Evolutionary conservation across 2,797 vertebrate species (phyloP).

Genomic region (Parambassis ranga): DNA sequence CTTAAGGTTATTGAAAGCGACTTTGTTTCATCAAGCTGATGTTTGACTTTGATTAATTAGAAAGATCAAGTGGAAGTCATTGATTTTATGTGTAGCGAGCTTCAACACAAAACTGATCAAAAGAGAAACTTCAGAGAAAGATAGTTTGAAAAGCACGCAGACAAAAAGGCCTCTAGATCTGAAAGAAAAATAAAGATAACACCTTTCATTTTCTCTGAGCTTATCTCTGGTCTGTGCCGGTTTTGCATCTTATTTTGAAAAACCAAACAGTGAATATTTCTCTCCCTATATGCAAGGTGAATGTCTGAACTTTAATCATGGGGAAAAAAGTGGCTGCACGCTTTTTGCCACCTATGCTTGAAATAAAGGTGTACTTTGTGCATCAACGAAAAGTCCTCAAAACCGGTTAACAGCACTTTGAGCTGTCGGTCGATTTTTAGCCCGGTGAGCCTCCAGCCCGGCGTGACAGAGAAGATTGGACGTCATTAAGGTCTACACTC

Average conservation of each 20-base stretch:
- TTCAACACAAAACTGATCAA: slow-evolving; percentile 41
- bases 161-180: slow-evolving; percentile 48
- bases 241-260: slow-evolving; percentile 20
- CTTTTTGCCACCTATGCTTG: slow-evolving; percentile 46
- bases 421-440: slow-evolving; percentile 74
- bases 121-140: slow-evolving; percentile 47
- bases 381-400: slow-evolving; percentile 63
- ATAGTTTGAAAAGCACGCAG: slow-evolving; percentile 37
- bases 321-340: slow-evolving; percentile 11
- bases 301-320: slow-evolving; percentile 35
- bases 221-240: slow-evolving; percentile 45
- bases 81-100: slow-evolving; percentile 36
- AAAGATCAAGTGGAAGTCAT: slow-evolving; percentile 43
- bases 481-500: slow-evolving; percentile 74
- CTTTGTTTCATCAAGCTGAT: slow-evolving; percentile 31
- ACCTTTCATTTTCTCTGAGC: slow-evolving; percentile 39
- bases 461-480: slow-evolving; percentile 81
- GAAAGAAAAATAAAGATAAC: slow-evolving; percentile 45
- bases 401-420: slow-evolving; percentile 74
- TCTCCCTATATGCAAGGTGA: slow-evolving; percentile 2
- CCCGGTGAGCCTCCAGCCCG: slow-evolving; percentile 72
- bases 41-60: slow-evolving; percentile 52
- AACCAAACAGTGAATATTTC: neutral
- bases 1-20: slow-evolving; percentile 15
- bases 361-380: slow-evolving; percentile 65